These are phyloP conservation scores for Gerris buenoi DNA, from an alignment of 1,140 invertebrate species.

Conservation along the genomic window DNA sequence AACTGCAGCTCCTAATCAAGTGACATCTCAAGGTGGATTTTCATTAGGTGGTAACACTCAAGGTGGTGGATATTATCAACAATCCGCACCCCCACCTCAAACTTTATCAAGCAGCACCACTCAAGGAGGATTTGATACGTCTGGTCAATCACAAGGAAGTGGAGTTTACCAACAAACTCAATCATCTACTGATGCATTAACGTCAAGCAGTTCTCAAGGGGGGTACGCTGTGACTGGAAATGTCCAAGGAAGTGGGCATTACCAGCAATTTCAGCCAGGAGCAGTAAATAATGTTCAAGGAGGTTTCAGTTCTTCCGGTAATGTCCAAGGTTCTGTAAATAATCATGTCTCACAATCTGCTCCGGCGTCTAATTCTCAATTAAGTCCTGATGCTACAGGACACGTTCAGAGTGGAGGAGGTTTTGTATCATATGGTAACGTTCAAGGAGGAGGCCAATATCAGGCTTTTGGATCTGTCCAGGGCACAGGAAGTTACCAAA, in stretches of 20 bases:
- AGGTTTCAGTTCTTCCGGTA: neutral
- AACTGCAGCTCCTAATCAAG: neutral
- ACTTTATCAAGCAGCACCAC: neutral
- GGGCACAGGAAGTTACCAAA: constrained; percentile 3
- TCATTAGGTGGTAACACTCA: neutral
- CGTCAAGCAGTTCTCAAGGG: neutral
- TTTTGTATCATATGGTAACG: constrained; percentile 4
- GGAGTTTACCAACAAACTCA: neutral
- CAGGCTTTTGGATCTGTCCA: constrained; percentile 4
- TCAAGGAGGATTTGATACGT: neutral
- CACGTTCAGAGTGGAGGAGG: neutral
- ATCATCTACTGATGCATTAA: neutral
- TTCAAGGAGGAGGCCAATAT: constrained; percentile 2
- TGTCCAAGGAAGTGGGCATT: neutral
- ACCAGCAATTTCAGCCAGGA: neutral
- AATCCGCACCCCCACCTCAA: neutral
- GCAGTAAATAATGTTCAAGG: neutral
- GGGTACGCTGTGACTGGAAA: neutral
- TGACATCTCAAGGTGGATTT: neutral
- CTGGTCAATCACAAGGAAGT: neutral
- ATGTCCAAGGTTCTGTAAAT: neutral
- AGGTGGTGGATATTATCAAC: neutral
- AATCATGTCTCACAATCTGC: neutral
- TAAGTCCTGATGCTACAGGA: neutral
- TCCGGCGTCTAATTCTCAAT: neutral